Base-by-base conservation (phyloP, 1,140 invertebrate species). In the Drosophila grimshawi region DNA sequence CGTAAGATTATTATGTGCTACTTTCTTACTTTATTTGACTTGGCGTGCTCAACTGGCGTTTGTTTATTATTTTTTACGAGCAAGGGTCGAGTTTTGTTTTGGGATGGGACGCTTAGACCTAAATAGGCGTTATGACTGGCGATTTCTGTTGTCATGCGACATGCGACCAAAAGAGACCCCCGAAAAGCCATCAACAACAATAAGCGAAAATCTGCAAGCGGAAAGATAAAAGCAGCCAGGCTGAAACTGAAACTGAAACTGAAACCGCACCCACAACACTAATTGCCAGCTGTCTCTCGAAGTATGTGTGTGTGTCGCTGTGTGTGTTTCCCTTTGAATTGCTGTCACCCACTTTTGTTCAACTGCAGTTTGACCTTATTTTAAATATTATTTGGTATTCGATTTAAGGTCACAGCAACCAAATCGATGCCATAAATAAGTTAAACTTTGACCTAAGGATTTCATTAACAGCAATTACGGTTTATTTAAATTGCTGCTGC, bases 191-290 rank as follows among this genome's bases (percentile, higher is more conserved):
- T 64, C 48, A 70, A 79, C 62, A 70, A 68, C 69, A 80, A 74
- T 65, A 67, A 64, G 35, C 70, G 33, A 60, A 59, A 59, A 64
- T 32, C 11, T 39, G 32, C 30, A 32, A 46, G 11, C 53, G 79
- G 79, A 82, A 78, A 86, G 79, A 81, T 79, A 76, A 78, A 48
- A 75, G 53, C 72, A 70, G 33, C 29, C 32, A 48, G 35, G 53
- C 10, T 46, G 71, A 64, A 57, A 48, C 45, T 63, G 52, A 68
- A 69, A 48, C 57, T 33, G 65, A 65, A 81, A 72, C 65, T 71
- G 59, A 71, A 80, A 85, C 78, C 78, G 71, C 81, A 72, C 72
- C 72, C 66, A 76, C 80, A 83, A 83, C 77, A 82, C 81, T 86
- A 86, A 86, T 86, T 86, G 82, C 86, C 81, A 68, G 59, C 74